Conservation (phyloP, 2,797 vertebrate genomes). For the Alectoris magna region DNA sequence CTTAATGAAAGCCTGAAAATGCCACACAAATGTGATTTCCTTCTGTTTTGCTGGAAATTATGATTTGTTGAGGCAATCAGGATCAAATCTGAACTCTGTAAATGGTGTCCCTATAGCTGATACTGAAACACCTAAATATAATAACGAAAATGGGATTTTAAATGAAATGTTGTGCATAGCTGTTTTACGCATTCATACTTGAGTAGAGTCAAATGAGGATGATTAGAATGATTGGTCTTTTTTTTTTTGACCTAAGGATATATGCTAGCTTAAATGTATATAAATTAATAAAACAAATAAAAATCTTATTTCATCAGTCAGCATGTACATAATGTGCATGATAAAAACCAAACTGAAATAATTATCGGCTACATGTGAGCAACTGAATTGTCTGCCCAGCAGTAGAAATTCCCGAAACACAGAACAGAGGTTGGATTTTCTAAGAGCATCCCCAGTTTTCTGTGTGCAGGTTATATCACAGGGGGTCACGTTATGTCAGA, state of each 20-base stretch:
- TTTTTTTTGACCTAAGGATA: background rate
- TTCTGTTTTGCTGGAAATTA: conserved; percentile 57
- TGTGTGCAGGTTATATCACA: rapidly evolving
- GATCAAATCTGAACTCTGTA: conserved; percentile 56
- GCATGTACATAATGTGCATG: rapidly evolving
- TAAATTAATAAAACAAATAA: background rate
- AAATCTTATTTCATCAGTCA: background rate
- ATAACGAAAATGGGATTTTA: conserved; percentile 20
- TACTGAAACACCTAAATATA: background rate
- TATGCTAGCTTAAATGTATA: background rate
- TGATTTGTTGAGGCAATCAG: conserved; percentile 45
- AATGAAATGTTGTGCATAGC: background rate
- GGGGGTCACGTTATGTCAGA: background rate
- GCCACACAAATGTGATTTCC: conserved; percentile 61
- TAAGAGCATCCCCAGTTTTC: background rate
- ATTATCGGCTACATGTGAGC: background rate
- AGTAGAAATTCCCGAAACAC: background rate
- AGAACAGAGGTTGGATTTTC: background rate
- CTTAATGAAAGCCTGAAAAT: conserved; percentile 76
- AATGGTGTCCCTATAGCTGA: conserved; percentile 33
- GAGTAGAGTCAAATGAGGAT: conserved; percentile 3
- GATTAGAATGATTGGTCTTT: background rate
- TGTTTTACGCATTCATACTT: background rate
- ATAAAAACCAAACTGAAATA: background rate
- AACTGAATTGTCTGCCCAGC: background rate